Evolutionary conservation across 2,797 vertebrate species (phyloP).

Genomic region (Sebastes variabilis): DNA sequence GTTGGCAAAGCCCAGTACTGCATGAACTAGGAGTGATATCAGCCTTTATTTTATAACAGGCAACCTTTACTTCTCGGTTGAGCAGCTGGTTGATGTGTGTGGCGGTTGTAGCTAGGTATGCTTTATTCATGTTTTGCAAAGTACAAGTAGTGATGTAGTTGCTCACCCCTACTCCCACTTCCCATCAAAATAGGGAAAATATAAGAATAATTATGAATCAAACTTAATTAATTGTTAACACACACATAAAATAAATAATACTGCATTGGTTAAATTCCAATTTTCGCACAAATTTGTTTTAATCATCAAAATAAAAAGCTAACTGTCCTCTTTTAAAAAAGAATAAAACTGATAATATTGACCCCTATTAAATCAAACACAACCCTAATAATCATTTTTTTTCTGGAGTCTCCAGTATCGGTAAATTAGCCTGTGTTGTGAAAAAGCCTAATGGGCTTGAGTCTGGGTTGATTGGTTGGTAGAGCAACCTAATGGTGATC

Average conservation of each 20-base stretch:
- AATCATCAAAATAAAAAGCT: not conserved
- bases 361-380: not conserved
- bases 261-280: not conserved
- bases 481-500: conserved; percentile 41
- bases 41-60: conserved; percentile 12
- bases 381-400: not conserved
- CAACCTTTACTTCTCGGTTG: not conserved
- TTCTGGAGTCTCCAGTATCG: not conserved
- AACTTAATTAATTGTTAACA: not conserved
- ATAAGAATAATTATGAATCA: not conserved
- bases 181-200: not conserved
- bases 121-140: not conserved
- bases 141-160: not conserved
- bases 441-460: conserved; percentile 17
- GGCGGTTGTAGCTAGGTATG: not conserved
- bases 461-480: conserved; percentile 4
- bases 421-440: not conserved
- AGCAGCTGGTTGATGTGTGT: conserved; percentile 16
- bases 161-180: not conserved
- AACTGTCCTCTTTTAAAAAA: not conserved
- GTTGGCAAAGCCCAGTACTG: conserved; percentile 12
- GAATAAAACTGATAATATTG: not conserved
- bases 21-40: conserved; percentile 4
- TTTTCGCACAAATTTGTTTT: not conserved
- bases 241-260: not conserved